phyloP scores from a whole-genome alignment of 2,888 invertebrate species.

The Charanyca ferruginea region DNA sequence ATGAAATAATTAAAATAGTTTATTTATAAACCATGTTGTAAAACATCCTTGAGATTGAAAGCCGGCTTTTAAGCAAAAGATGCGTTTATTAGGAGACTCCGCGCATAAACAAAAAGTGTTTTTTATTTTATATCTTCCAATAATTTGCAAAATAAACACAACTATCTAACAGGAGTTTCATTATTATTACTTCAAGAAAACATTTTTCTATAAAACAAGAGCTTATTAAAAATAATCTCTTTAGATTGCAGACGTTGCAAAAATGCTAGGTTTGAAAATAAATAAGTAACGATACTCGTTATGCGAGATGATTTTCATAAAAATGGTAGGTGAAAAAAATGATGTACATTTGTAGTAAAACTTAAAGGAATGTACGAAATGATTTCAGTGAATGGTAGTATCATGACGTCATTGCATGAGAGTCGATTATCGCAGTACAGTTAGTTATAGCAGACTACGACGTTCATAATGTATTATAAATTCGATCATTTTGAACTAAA shows the following conservation, averaged over 20 bases:
- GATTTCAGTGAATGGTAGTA: neutral
- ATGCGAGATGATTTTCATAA: conserved; percentile 8
- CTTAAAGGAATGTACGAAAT: neutral
- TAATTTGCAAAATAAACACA: neutral
- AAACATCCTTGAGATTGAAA: too few species aligned
- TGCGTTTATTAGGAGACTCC: too few species aligned
- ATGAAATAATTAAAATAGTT: too few species aligned
- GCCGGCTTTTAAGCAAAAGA: too few species aligned
- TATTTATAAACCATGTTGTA: too few species aligned
- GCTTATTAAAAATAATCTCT: neutral
- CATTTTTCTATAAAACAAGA: neutral
- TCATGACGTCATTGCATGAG: neutral
- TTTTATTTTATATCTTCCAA: neutral
- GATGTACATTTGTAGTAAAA: conserved; percentile 5
- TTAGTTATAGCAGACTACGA: neutral
- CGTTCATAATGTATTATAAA: neutral
- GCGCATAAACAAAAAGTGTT: too few species aligned
- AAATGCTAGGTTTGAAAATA: neutral
- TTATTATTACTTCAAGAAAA: neutral
- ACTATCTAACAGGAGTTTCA: neutral
- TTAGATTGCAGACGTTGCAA: neutral
- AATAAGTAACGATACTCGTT: neutral
- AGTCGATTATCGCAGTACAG: neutral
- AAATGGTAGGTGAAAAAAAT: neutral
- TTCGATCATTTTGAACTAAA: neutral